Percentiles rank a stretch among this genome's conserved stretches.
Evolutionary conservation across 2,888 invertebrate genomes (phyloP).

Genomic region (Melieria crassipennis): DNA sequence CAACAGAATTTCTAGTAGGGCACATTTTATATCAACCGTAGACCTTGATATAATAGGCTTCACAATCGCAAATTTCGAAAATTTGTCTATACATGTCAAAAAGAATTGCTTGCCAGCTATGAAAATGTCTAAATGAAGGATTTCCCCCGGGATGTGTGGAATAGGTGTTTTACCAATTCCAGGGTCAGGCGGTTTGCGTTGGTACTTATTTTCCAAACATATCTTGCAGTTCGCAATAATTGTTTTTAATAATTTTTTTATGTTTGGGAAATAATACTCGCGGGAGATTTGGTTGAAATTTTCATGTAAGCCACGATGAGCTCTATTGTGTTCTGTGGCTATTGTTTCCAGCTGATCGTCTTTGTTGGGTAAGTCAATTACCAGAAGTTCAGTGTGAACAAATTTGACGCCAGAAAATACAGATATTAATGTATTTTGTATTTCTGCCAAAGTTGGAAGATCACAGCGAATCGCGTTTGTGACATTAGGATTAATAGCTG

Average conservation of each 20-base stretch:
- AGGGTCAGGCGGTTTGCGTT: slow-evolving; percentile 9
- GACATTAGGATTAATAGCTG: slow-evolving; percentile 25
- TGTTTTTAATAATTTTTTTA: not conserved
- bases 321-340: slow-evolving; percentile 19
- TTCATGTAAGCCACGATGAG: slow-evolving; percentile 9
- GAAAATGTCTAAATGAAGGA: slow-evolving; percentile 16
- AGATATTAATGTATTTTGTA: slow-evolving; percentile 17
- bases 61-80: too few species aligned
- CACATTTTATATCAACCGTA: slow-evolving; percentile 5
- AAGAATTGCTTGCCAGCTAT: slow-evolving; percentile 13
- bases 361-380: slow-evolving; percentile 22
- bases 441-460: slow-evolving; percentile 18
- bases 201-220: slow-evolving; percentile 25
- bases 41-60: not conserved
- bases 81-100: slow-evolving; percentile 18
- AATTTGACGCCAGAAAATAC: slow-evolving; percentile 38
- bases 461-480: slow-evolving; percentile 6
- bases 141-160: slow-evolving; percentile 15
- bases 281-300: slow-evolving; percentile 23
- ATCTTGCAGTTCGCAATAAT: slow-evolving; percentile 21
- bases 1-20: not conserved
- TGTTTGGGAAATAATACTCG: slow-evolving; percentile 2
- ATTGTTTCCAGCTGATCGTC: slow-evolving; percentile 35
- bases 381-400: too few species aligned
- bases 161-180: slow-evolving; percentile 18